Percentiles rank a stretch among this genome's conserved stretches.
These are phyloP conservation scores for Lates japonicus DNA, from an alignment of 2,797 vertebrate species.

Conservation along the genomic window DNA sequence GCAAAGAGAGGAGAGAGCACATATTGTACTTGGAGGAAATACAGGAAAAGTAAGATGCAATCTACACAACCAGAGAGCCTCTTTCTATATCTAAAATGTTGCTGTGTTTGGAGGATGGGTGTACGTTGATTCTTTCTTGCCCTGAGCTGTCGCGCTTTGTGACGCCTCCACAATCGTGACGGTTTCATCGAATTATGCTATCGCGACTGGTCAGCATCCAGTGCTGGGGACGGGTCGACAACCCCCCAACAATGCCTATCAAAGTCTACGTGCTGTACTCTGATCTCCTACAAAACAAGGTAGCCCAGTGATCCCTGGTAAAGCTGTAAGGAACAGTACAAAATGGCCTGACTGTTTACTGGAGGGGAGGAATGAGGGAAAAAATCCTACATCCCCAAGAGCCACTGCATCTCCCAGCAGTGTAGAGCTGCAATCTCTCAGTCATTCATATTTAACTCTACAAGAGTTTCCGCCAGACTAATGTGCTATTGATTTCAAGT, in stretches of 20 bases:
- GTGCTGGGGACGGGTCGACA: slow-evolving; percentile 57
- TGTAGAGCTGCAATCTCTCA: slow-evolving; percentile 88
- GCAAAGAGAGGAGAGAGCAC: slow-evolving; percentile 56
- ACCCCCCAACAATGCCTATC: slow-evolving; percentile 46
- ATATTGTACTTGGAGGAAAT: slow-evolving; percentile 59
- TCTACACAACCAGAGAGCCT: slow-evolving; percentile 77
- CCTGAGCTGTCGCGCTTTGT: slow-evolving; percentile 80
- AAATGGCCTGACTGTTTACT: slow-evolving; percentile 79
- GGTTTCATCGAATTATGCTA: slow-evolving; percentile 67
- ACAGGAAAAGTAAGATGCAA: slow-evolving; percentile 68
- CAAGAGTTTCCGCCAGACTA: slow-evolving; percentile 88
- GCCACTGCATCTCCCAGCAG: slow-evolving; percentile 81
- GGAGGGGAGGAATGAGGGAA: slow-evolving; percentile 48
- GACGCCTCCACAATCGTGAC: slow-evolving; percentile 72
- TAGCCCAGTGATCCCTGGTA: slow-evolving; percentile 49
- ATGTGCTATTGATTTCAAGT: slow-evolving; percentile 90
- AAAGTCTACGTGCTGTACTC: slow-evolving; percentile 40
- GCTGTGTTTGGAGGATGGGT: slow-evolving; percentile 76
- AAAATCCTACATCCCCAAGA: slow-evolving; percentile 70
- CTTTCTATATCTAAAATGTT: slow-evolving; percentile 83
- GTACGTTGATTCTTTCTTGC: slow-evolving; percentile 78
- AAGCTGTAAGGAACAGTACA: slow-evolving; percentile 63
- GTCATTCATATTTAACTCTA: slow-evolving; percentile 91
- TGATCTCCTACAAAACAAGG: slow-evolving; percentile 56
- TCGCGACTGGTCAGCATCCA: slow-evolving; percentile 56